These are phyloP conservation scores for Sigmodon hispidus DNA, from an alignment of 2,113 vertebrate species.

Conservation along the genomic window DNA sequence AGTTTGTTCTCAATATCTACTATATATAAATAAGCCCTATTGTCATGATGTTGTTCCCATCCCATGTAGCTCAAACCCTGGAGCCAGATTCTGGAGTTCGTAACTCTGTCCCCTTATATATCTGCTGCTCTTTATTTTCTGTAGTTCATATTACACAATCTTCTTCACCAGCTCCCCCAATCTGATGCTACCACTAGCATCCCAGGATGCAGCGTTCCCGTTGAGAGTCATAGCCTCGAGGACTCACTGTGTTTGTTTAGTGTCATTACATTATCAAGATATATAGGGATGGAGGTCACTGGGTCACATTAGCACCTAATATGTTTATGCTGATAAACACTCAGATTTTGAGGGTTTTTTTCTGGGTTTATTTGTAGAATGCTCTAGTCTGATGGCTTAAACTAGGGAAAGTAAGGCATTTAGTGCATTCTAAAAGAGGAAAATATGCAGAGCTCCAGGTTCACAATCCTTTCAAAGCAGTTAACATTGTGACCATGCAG, in stretches of 20 bases:
- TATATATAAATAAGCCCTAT: background rate
- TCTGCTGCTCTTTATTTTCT: background rate
- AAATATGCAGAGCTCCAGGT: background rate
- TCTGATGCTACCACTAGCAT: background rate
- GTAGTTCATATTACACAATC: background rate
- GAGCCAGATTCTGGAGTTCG: background rate
- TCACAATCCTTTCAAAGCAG: constrained; percentile 27
- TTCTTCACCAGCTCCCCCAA: background rate
- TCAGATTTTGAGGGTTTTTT: background rate
- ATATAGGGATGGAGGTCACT: background rate
- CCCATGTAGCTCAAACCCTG: background rate
- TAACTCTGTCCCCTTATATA: background rate
- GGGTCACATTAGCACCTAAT: background rate
- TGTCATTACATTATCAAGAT: background rate
- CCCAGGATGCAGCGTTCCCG: background rate
- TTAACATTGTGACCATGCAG: constrained; percentile 34
- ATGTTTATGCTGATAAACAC: background rate
- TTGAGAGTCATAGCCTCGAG: background rate
- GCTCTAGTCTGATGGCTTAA: background rate
- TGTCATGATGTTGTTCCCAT: background rate
- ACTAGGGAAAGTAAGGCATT: background rate
- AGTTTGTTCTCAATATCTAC: background rate
- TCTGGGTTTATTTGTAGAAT: background rate
- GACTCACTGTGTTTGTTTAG: background rate
- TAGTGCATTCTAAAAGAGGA: background rate